Evolutionary conservation across 2,888 invertebrate genomes (phyloP).

Genomic region (Drosophila parthenogenetica): DNA sequence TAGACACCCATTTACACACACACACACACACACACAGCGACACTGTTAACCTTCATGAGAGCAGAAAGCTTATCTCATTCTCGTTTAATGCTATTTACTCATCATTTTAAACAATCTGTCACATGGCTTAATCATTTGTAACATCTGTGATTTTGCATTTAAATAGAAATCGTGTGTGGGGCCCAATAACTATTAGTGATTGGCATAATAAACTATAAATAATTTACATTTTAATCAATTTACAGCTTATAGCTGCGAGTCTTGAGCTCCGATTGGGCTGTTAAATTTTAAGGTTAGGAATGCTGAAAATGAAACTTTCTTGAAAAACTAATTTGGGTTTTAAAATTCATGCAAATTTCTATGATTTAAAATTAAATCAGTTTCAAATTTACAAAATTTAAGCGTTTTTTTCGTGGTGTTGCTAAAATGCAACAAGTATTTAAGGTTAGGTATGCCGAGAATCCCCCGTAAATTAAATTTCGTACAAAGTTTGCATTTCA

Average conservation of each 20-base stretch:
- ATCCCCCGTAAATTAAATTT: neutral
- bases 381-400: no score
- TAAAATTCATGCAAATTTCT: no score
- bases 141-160: slow-evolving; percentile 38
- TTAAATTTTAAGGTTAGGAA: neutral
- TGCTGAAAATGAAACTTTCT: neutral
- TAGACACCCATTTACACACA: slow-evolving; percentile 25
- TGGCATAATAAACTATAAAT: no score
- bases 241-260: no score
- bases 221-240: neutral
- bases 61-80: slow-evolving; percentile 45
- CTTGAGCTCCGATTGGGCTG: no score
- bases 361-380: no score
- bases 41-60: slow-evolving; percentile 36
- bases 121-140: slow-evolving; percentile 51
- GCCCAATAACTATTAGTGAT: slow-evolving; percentile 16
- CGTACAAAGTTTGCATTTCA: neutral
- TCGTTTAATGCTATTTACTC: slow-evolving; percentile 46
- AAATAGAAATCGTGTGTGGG: slow-evolving; percentile 8
- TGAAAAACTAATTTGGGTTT: neutral
- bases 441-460: no score
- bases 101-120: slow-evolving; percentile 49
- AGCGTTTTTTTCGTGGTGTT: no score
- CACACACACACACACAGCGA: slow-evolving; percentile 6
- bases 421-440: no score